Base-by-base conservation (phyloP, 2,113 vertebrate genomes). In the Clarias macrocephalus region DNA sequence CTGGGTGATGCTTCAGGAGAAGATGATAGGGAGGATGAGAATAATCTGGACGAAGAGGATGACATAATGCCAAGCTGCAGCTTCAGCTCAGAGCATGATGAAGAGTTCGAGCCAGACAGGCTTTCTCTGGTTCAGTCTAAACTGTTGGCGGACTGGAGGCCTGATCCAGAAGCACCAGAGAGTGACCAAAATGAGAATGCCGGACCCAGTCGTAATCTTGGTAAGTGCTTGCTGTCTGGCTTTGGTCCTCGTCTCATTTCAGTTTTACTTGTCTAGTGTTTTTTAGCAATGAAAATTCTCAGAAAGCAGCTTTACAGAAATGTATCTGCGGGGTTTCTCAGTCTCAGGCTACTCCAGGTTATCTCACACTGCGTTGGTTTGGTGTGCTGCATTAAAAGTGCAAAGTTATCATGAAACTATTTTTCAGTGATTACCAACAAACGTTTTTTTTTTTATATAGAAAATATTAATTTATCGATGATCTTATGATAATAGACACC, bases 81-180 rank as follows among this genome's bases (percentile, higher is more conserved):
- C 82, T 90, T 90, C 54, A 91, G 91, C 48, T 82, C 83, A 0
- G 82, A 89, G 19, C 91, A 90, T 85, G 81, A 90, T 65, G 93
- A 93, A 30, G 87, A 91, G 65, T 93, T 92, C n/a, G 90, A 87
- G 48, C 54, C 87, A 0, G 92, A 94, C 73, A 89, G 84, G 13
- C 86, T 94, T 73, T 90, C 90, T 19, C 77, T 81, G 6, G 92
- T 86, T 75, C 92, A 94, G 88, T 91, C 92, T 65, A 89, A 91
- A 87, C 86, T 94, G 89, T 63, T 93, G 88, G 92, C 92, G 62
- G 91, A 93, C 68, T 94, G 94, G 93, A 91, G 90, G 57, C 91
- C 91, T 54, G 92, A 94, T 48, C 80, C 82, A 54, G 86, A 92
- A 62, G 63, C 80, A 79, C 89, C 86, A 54, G 84, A 76, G 59